phyloP scores from a whole-genome alignment of 2,888 invertebrate genomes.

The Phaonia tiefii region DNA sequence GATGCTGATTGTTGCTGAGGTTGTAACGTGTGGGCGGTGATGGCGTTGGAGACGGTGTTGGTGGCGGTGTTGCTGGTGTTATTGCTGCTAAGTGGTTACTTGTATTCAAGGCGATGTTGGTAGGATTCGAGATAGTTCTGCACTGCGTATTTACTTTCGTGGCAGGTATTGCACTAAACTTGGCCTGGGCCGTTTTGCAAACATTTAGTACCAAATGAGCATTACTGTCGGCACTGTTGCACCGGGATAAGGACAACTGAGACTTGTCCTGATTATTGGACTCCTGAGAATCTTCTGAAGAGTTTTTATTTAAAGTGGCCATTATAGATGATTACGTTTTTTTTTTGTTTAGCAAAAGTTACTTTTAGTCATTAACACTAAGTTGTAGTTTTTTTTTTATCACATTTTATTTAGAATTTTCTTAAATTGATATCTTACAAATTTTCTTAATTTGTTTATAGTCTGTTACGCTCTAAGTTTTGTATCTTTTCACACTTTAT shows the following conservation, averaged over 20 bases:
- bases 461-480: not conserved
- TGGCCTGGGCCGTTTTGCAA: constrained; percentile 71
- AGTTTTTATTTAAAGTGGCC: constrained; percentile 56
- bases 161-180: constrained; percentile 56
- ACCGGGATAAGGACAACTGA: constrained; percentile 69
- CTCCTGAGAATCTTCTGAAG: constrained; percentile 62
- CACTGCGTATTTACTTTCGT: constrained; percentile 28
- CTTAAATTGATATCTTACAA: not conserved
- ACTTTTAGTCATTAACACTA: constrained; percentile 2
- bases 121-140: too few relatives aligned
- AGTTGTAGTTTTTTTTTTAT: constrained; percentile 12
- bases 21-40: not conserved
- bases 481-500: not conserved
- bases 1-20: constrained; percentile 29
- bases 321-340: not conserved
- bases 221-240: constrained; percentile 72
- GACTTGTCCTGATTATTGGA: constrained; percentile 60
- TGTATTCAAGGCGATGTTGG: constrained; percentile 7
- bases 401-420: not conserved
- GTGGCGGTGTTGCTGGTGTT: not conserved
- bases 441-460: not conserved
- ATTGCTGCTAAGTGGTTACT: constrained; percentile 26
- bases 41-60: too few relatives aligned
- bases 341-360: not conserved
- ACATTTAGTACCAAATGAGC: constrained; percentile 71